Evolutionary conservation across 1,140 invertebrate species (phyloP).

Genomic region (Leptinotarsa undecemlineata): DNA sequence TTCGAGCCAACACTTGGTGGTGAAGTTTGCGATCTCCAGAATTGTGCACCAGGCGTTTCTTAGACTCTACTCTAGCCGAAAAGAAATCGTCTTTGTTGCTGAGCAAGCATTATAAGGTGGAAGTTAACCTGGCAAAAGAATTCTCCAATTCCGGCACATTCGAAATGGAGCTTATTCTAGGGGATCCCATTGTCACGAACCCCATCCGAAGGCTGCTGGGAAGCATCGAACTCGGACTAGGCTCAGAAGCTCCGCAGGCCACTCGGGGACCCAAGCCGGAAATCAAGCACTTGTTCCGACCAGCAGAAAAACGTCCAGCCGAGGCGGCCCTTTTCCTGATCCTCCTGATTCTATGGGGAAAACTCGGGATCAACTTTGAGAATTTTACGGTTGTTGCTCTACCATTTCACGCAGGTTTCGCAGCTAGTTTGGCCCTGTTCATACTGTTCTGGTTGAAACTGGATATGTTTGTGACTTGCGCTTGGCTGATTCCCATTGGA

Average conservation of each 20-base stretch:
- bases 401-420: conserved; percentile 82
- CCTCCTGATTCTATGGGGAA: conserved; percentile 84
- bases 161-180: conserved; percentile 82
- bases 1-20: conserved; percentile 83
- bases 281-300: conserved; percentile 91
- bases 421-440: conserved; percentile 86
- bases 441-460: conserved; percentile 88
- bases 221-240: conserved; percentile 75
- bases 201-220: conserved; percentile 86
- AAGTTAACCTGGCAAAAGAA: conserved; percentile 77
- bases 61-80: conserved; percentile 68
- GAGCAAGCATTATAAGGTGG: conserved; percentile 90
- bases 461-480: conserved; percentile 95
- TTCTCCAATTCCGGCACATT: conserved; percentile 82
- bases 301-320: conserved; percentile 88
- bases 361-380: conserved; percentile 86
- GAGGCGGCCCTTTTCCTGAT: conserved; percentile 80
- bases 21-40: conserved; percentile 82
- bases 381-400: conserved; percentile 82
- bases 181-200: conserved; percentile 88
- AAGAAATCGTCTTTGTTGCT: conserved; percentile 91
- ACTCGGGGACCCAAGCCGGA: conserved; percentile 72
- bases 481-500: conserved; percentile 82
- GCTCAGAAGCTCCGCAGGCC: conserved; percentile 52
- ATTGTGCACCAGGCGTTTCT: conserved; percentile 93